Percentiles rank a stretch among this genome's conserved stretches.
Conservation (phyloP, 1,140 invertebrate species). For the Rhagoletis zephyria region DNA sequence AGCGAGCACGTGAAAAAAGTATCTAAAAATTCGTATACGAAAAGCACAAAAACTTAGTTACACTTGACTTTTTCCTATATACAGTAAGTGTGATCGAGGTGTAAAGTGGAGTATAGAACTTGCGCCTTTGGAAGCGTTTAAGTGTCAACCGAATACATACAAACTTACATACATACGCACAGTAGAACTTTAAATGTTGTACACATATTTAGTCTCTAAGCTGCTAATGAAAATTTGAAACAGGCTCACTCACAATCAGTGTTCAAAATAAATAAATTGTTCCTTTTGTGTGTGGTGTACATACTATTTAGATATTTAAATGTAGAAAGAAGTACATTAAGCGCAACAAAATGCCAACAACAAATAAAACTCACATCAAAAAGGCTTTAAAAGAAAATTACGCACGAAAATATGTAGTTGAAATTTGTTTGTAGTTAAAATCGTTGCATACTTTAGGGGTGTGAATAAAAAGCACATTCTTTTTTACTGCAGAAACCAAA, state of each 20-base stretch:
- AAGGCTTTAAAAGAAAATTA: slow-evolving; percentile 18
- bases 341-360: background rate
- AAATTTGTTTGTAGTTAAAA: slow-evolving; percentile 26
- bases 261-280: slow-evolving; percentile 15
- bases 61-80: background rate
- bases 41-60: background rate
- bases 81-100: background rate
- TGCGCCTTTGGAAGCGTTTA: no score
- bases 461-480: slow-evolving; percentile 6
- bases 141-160: no score
- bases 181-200: background rate
- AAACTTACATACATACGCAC: background rate
- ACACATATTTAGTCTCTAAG: background rate
- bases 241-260: slow-evolving; percentile 23
- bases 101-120: background rate
- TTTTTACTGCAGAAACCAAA: background rate
- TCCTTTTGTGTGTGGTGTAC: slow-evolving; percentile 32
- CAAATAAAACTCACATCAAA: background rate
- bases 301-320: slow-evolving; percentile 1
- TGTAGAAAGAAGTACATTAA: background rate
- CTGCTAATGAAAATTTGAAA: background rate
- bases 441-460: background rate
- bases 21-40: slow-evolving; percentile 6
- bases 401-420: slow-evolving; percentile 5
- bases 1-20: background rate